Percentiles rank a stretch among this genome's conserved stretches.
phyloP scores from a whole-genome alignment of 2,797 vertebrate genomes.

The Muscicapa comitata region DNA sequence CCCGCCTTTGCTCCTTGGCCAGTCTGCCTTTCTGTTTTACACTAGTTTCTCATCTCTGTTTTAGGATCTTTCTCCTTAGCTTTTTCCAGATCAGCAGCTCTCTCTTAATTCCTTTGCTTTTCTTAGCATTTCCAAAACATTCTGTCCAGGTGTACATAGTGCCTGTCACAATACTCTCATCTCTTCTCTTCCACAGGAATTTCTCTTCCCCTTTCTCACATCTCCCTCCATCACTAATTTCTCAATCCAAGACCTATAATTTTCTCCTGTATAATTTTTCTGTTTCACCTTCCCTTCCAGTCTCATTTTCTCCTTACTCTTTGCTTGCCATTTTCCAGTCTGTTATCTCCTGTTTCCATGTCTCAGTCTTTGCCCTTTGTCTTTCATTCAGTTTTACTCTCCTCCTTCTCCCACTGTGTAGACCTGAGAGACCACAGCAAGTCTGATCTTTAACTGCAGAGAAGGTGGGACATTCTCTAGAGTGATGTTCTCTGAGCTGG shows the following conservation, averaged over 20 bases:
- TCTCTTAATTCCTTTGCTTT: not conserved
- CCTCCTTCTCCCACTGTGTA: not conserved
- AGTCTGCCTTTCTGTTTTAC: not conserved
- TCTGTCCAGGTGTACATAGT: not conserved
- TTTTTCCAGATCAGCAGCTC: not conserved
- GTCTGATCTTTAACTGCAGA: not conserved
- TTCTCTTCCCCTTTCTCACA: not conserved
- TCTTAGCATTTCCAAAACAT: not conserved
- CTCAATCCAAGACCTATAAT: not conserved
- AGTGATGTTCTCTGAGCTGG: not conserved
- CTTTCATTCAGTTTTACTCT: not conserved
- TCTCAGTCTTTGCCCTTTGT: not conserved
- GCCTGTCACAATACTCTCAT: not conserved
- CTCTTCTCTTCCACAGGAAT: not conserved
- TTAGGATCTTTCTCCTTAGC: not conserved
- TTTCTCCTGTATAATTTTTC: not conserved
- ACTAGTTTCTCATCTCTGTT: not conserved
- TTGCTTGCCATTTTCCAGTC: not conserved
- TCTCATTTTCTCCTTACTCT: not conserved
- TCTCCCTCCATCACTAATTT: not conserved
- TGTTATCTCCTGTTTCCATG: not conserved
- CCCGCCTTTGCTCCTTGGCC: not conserved
- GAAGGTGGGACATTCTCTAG: not conserved
- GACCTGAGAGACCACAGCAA: not conserved
- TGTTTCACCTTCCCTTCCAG: not conserved